phyloP scores from a whole-genome alignment of 1,140 invertebrate genomes.

The Cyrtorhinus lividipennis region DNA sequence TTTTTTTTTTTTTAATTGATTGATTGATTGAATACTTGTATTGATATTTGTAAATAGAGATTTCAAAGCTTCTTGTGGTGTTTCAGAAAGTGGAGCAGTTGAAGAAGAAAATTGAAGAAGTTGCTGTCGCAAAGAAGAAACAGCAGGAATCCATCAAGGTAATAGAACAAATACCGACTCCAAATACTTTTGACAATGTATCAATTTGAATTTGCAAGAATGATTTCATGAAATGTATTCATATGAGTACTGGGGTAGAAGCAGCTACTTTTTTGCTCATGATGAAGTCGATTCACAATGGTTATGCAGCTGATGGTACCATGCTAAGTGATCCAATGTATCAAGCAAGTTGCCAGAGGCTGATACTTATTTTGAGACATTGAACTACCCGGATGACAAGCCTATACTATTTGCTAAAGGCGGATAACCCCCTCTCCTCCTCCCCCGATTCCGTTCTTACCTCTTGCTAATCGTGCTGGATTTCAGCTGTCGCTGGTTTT shows the following conservation, averaged over 20 bases:
- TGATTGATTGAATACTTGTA: background rate
- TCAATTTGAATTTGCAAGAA: background rate
- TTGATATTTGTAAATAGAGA: background rate
- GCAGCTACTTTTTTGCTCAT: too few species aligned
- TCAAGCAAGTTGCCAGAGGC: too few species aligned
- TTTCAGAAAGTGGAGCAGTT: conserved; percentile 40
- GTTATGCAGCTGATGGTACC: too few species aligned
- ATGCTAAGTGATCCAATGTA: too few species aligned
- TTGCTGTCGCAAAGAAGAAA: conserved; percentile 27
- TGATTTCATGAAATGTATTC: background rate
- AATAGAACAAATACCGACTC: background rate
- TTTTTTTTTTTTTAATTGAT: conserved; percentile 24
- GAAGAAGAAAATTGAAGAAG: conserved; percentile 48
- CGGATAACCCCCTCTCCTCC: too few species aligned
- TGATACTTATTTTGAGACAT: too few species aligned
- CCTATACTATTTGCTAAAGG: too few species aligned
- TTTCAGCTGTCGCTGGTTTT: too few species aligned
- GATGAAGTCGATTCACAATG: too few species aligned
- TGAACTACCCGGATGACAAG: too few species aligned
- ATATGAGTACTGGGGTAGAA: background rate
- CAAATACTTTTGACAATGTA: background rate
- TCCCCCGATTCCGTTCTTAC: too few species aligned
- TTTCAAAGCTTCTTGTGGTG: background rate
- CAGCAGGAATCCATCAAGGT: conserved; percentile 21
- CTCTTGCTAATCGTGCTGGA: too few species aligned